Percentiles rank a stretch among this genome's conserved stretches.
phyloP scores from a whole-genome alignment of 2,888 invertebrate genomes.

The Callinectes sapidus region DNA sequence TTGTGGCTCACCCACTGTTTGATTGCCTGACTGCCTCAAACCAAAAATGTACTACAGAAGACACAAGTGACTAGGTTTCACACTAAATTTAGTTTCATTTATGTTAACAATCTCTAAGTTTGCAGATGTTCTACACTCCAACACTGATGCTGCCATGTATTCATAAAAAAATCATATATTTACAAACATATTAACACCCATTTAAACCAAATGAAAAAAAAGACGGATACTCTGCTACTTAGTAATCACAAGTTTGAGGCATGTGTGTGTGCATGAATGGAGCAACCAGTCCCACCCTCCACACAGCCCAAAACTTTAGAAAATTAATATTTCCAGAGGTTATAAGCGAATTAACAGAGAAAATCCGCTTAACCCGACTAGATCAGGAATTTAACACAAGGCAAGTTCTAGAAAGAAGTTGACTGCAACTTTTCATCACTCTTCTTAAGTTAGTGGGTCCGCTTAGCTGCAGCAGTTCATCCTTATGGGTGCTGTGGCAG shows the following conservation, averaged over 20 bases:
- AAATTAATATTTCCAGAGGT: conserved; percentile 48
- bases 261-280: conserved; percentile 2
- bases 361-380: conserved; percentile 60
- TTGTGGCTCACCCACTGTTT: background rate
- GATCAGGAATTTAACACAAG: background rate
- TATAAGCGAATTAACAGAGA: conserved; percentile 58
- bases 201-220: conserved; percentile 49
- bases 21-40: background rate
- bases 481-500: background rate
- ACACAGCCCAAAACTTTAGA: background rate
- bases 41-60: conserved; percentile 4
- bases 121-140: conserved; percentile 49
- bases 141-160: conserved; percentile 59
- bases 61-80: conserved; percentile 36
- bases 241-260: conserved; percentile 62
- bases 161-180: conserved; percentile 61
- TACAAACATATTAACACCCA: conserved; percentile 61
- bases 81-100: conserved; percentile 46
- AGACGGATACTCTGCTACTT: conserved; percentile 52
- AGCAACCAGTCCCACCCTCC: background rate
- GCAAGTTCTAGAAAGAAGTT: conserved; percentile 20
- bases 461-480: background rate
- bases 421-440: background rate
- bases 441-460: background rate
- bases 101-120: conserved; percentile 38